A percentile compares a stretch with the other conserved stretches of the same genome.
Evolutionary conservation across 2,888 invertebrate species (phyloP).

Genomic region (Beris chalybata): DNA sequence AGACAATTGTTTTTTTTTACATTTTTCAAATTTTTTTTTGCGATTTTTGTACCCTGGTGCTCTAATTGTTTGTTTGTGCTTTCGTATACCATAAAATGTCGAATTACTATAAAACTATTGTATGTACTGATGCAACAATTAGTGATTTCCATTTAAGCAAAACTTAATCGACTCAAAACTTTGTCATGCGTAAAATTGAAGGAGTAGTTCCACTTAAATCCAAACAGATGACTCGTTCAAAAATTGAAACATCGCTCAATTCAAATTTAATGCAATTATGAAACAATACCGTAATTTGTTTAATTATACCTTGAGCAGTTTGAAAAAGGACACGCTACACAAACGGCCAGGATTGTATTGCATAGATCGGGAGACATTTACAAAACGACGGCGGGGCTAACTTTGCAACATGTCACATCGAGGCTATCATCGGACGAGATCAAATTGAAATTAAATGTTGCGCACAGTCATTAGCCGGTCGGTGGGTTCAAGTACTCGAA

Average conservation of each 20-base stretch:
- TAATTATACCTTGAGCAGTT: conserved; percentile 24
- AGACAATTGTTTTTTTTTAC: too few species aligned
- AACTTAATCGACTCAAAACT: background rate
- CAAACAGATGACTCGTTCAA: conserved; percentile 25
- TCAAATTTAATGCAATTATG: conserved; percentile 28
- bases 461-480: conserved; percentile 31
- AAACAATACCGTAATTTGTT: conserved; percentile 30
- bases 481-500: conserved; percentile 11
- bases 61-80: too few species aligned
- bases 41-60: too few species aligned
- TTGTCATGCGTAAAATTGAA: conserved; percentile 22
- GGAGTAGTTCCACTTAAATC: conserved; percentile 13
- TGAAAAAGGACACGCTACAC: conserved; percentile 14
- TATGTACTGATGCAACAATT: too few species aligned
- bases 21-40: too few species aligned
- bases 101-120: too few species aligned
- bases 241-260: background rate
- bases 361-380: conserved; percentile 16
- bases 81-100: too few species aligned
- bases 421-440: conserved; percentile 25
- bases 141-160: too few species aligned
- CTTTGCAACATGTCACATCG: conserved; percentile 26
- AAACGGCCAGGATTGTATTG: conserved; percentile 19
- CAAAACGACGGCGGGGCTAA: background rate
- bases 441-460: conserved; percentile 34